Percentiles rank a stretch among this genome's conserved stretches.
Evolutionary conservation across 2,113 vertebrate genomes (phyloP).

Genomic region (Eubucco bourcierii): DNA sequence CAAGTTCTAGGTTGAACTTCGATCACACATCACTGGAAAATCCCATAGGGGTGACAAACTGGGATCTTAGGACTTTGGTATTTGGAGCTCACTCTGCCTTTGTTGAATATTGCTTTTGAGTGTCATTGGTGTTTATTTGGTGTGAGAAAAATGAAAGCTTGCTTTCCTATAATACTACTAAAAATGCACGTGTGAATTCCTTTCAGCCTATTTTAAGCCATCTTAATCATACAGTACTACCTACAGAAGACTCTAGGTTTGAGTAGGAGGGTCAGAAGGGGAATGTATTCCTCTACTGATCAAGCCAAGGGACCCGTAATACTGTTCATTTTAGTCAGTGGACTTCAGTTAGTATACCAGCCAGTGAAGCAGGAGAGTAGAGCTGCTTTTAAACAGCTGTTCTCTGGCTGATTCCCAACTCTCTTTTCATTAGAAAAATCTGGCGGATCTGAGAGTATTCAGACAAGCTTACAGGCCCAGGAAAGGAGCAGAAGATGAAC

Average conservation of each 20-base stretch:
- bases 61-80: background rate
- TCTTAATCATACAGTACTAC: background rate
- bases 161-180: background rate
- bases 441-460: background rate
- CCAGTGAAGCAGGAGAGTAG: background rate
- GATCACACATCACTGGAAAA: background rate
- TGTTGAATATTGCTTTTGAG: background rate
- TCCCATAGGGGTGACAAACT: background rate
- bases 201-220: background rate
- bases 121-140: background rate
- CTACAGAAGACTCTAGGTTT: background rate
- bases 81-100: background rate
- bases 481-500: background rate
- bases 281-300: background rate
- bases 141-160: background rate
- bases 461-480: background rate
- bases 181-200: background rate
- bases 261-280: background rate
- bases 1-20: slow-evolving; percentile 35
- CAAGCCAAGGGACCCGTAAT: background rate
- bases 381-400: background rate
- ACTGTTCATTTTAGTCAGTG: background rate
- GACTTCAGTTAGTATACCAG: background rate
- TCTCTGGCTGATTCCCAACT: background rate
- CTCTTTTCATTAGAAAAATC: background rate